phyloP scores from a whole-genome alignment of 1,140 invertebrate genomes.

The Drosophila triauraria region DNA sequence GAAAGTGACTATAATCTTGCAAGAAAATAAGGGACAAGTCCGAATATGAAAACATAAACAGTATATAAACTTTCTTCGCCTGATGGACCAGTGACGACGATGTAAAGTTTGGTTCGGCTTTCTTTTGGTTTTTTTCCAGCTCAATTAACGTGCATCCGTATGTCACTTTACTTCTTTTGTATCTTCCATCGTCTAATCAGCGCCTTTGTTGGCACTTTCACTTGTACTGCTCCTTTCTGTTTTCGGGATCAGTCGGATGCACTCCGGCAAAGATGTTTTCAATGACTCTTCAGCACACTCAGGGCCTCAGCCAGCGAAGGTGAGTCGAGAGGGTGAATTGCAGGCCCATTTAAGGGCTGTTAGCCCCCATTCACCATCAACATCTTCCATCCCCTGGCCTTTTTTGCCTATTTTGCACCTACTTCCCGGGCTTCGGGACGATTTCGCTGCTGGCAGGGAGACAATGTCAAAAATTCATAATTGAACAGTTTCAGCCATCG shows the following conservation, averaged over 20 bases:
- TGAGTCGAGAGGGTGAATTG: conserved; percentile 11
- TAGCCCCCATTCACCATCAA: conserved; percentile 18
- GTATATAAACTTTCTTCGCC: too few species aligned
- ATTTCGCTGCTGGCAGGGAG: conserved; percentile 24
- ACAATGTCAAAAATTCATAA: conserved; percentile 82
- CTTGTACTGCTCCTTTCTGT: conserved; percentile 57
- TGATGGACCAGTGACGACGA: too few species aligned
- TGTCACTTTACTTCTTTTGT: conserved; percentile 18
- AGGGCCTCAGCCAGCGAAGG: neutral
- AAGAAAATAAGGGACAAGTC: neutral
- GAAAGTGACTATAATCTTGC: neutral
- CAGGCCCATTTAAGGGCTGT: conserved; percentile 57
- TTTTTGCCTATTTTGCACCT: conserved; percentile 77
- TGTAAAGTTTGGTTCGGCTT: too few species aligned
- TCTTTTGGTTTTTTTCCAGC: conserved; percentile 1
- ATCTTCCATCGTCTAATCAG: conserved; percentile 68
- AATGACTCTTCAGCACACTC: conserved; percentile 56
- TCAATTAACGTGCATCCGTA: conserved; percentile 62
- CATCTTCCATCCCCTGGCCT: conserved; percentile 1
- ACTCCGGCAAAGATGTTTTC: conserved; percentile 49
- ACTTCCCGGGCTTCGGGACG: conserved; percentile 22
- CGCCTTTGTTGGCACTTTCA: conserved; percentile 73
- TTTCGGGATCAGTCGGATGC: conserved; percentile 33
- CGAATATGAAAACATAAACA: too few species aligned
- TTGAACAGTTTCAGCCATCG: conserved; percentile 68